Percentiles rank a stretch among this genome's conserved stretches.
These are phyloP conservation scores for Micromussa lordhowensis DNA, from an alignment of 92 coral and sea anemone genomes.

Conservation along the genomic window DNA sequence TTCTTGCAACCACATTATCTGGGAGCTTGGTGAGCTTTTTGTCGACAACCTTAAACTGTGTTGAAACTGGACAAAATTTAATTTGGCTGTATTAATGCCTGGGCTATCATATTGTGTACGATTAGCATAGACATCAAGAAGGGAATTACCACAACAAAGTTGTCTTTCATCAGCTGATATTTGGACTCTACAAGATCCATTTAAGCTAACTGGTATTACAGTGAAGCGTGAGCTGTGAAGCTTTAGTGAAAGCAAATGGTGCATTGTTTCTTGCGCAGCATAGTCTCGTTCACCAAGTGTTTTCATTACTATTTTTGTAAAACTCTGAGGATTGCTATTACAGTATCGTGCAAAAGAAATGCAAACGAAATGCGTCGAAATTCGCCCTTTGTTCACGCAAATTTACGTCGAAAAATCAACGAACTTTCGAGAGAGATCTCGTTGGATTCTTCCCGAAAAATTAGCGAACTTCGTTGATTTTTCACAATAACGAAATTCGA, in stretches of 20 bases:
- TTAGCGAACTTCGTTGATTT: too few relatives aligned
- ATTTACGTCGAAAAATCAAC: too few relatives aligned
- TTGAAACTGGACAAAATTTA: conserved; percentile 53
- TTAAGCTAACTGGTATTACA: conserved; percentile 57
- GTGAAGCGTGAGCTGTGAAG: conserved; percentile 60
- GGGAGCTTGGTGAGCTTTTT: conserved; percentile 58
- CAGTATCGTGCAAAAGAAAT: conserved; percentile 31
- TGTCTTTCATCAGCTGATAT: conserved; percentile 29
- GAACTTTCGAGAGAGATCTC: too few relatives aligned
- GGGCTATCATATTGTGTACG: conserved; percentile 32
- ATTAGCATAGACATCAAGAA: conserved; percentile 59
- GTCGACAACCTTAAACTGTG: conserved; percentile 51
- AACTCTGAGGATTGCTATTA: conserved; percentile 32
- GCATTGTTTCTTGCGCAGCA: conserved; percentile 68
- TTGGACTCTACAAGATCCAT: conserved; percentile 63
- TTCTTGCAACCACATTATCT: conserved; percentile 36
- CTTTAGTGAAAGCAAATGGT: conserved; percentile 49
- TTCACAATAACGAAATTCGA: too few relatives aligned
- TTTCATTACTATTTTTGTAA: conserved; percentile 51
- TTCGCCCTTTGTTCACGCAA: too few relatives aligned
- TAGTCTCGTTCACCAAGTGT: conserved; percentile 63
- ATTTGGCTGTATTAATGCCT: conserved; percentile 47
- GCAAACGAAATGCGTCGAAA: too few relatives aligned
- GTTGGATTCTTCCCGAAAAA: too few relatives aligned
- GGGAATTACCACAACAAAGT: too few relatives aligned